Evolutionary conservation across 2,113 vertebrate genomes (phyloP).

Genomic region (Ia io): DNA sequence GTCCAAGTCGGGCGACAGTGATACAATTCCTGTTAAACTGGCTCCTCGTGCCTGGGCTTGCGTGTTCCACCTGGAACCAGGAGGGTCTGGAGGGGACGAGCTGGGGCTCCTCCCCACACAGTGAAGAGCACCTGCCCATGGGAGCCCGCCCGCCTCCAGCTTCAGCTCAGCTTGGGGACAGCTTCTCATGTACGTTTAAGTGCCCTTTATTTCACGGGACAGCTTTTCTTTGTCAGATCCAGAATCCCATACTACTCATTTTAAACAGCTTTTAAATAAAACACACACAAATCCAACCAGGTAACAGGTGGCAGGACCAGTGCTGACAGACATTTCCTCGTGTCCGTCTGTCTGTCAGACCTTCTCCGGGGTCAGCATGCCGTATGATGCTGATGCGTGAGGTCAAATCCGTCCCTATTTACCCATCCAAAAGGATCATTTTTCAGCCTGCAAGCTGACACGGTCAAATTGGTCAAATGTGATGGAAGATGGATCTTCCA

Average conservation of each 20-base stretch:
- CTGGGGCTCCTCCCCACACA: too few relatives aligned
- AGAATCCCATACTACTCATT: too few relatives aligned
- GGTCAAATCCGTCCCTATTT: background rate
- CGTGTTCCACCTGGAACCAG: background rate
- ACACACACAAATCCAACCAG: background rate
- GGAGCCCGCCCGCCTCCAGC: too few relatives aligned
- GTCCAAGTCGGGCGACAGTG: background rate
- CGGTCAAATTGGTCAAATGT: background rate
- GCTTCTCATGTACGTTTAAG: background rate
- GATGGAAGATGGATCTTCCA: background rate
- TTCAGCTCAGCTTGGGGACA: rapidly evolving
- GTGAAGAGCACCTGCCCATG: rapidly evolving
- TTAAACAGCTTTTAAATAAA: background rate
- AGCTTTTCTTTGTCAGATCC: background rate
- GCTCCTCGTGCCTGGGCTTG: background rate
- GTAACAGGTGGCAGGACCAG: background rate
- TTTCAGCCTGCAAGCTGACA: background rate
- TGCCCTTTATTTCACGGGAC: background rate
- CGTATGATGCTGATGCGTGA: rapidly evolving
- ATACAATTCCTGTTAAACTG: background rate
- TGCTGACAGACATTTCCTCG: background rate
- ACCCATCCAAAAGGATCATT: background rate
- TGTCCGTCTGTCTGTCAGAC: background rate
- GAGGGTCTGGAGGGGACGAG: background rate
- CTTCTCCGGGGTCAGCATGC: background rate